Evolutionary conservation across 2,113 vertebrate species (phyloP), one percentile per base, ranked within the genome.

Genomic region (Glaucomys volans): DNA sequence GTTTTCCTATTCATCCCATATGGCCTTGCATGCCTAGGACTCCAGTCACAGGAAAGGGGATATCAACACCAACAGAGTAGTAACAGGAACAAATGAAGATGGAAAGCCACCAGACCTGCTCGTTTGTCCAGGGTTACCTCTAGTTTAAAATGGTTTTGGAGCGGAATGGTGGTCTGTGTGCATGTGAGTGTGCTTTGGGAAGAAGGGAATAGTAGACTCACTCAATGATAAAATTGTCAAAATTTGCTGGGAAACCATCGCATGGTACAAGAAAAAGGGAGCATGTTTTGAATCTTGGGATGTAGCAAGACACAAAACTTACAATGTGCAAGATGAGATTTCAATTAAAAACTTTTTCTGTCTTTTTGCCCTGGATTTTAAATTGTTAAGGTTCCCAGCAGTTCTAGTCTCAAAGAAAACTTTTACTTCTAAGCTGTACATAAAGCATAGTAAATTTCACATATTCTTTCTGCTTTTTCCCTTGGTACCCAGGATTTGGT

Each of bases 371-470:
- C 89, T 93, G 86, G 47, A 69, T 64, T 93, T 69, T 81, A 44
- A 76, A 28, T 59, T 75, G 14, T 76, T 69, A 72, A 62, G 81
- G 4, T 64, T 75, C 24, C 89, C 32, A 82, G 17, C 26, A 42
- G 13, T 37, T 50, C 7, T 83, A 13, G 24, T 92, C 40, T 89
- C 32, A 77, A 2, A 95, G 35, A 47, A 95, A 75, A 69, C 42
- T 44, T 69, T 77, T 91, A 62, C 4, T 88, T 32, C 26, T 47
- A 14, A 79, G 14, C 24, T 94, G 86, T 44, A 44, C 81, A 44
- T 85, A 52, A 91, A 93, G 66, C 20, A 74, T 54, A 24, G 35
- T 79, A 85, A 71, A 13, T 94, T 96, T 66, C 66, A 83, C 28
- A 37, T 94, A 87, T 91, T 93, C 35, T 83, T 87, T 40, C n/a